Evolutionary conservation across 2,797 vertebrate species (phyloP), one percentile per base, ranked within the genome.

Genomic region (Rhynchonycteris naso): DNA sequence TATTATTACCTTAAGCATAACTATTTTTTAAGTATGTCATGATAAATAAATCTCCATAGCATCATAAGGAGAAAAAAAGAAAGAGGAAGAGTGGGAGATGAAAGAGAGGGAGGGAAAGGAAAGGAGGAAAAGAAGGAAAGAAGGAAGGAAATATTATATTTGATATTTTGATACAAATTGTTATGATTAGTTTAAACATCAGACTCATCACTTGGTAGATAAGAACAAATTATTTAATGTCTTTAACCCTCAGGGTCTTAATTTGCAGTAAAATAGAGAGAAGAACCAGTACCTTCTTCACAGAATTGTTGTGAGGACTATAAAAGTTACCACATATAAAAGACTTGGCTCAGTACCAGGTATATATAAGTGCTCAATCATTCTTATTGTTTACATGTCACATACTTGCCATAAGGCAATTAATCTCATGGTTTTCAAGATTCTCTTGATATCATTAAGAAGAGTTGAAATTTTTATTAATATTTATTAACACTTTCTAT

Each of bases 361-460:
- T 47, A 82, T 24, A 30, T 59, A 9, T 7, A 75, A 26, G 33
- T 35, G 18, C 43, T 86, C 81, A 69, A 63, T 93, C 90, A 95
- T 81, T 52, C 75, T 84, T 81, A 84, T 30, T 80, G 19, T 68
- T 94, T 84, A 22, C 26, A 63, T 35, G 38, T 87, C 93, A 96
- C 82, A 79, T 10, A 93, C 76, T 43, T 38, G 28, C 61, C 47
- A 84, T 33, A 38, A n/a, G 80, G 75, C 61, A 92, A 93, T 86
- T 87, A 71, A 92, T 95, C 86, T 83, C 58, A 38, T 1, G 24
- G 24, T 93, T 93, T 90, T 91, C 59, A 79, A 93, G 58, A 95
- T 78, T 61, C 76, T 84, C 52, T 78, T 89, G 87, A 91, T 74
- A 95, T 47, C 59, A 83, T 88, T 90, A 93, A 83, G 74, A 93